Evolutionary conservation across 2,113 vertebrate species (phyloP).

Genomic region (Apodemus speciosus): DNA sequence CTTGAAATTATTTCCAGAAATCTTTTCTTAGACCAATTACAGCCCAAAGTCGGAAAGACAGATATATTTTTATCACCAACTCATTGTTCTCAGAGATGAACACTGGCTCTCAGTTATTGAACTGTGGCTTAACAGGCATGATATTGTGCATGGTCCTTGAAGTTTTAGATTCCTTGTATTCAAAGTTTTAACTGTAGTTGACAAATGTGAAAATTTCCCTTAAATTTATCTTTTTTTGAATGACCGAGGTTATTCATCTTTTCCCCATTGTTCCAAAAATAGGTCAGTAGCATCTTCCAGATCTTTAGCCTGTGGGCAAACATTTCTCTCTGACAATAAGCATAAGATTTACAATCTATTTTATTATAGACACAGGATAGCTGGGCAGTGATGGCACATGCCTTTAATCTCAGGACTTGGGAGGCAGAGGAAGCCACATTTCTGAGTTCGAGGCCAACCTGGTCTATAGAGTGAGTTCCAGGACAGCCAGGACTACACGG

Average conservation of each 20-base stretch:
- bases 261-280: slow-evolving; percentile 59
- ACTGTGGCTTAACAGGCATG: slow-evolving; percentile 20
- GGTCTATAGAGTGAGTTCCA: too few relatives aligned
- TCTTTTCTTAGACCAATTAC: background rate
- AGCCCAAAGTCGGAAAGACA: slow-evolving; percentile 52
- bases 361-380: slow-evolving; percentile 36
- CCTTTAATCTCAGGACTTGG: too few relatives aligned
- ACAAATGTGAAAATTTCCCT: slow-evolving; percentile 4
- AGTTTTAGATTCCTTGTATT: slow-evolving; percentile 56
- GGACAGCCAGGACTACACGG: too few relatives aligned
- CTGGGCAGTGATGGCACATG: too few relatives aligned
- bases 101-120: slow-evolving; percentile 29
- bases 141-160: slow-evolving; percentile 24
- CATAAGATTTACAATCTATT: background rate
- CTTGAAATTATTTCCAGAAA: slow-evolving; percentile 44
- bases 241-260: slow-evolving; percentile 36
- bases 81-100: slow-evolving; percentile 17
- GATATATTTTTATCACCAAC: slow-evolving; percentile 52
- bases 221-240: slow-evolving; percentile 50
- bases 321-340: slow-evolving; percentile 46
- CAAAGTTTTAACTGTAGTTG: slow-evolving; percentile 55
- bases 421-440: too few relatives aligned
- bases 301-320: slow-evolving; percentile 22
- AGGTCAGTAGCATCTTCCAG: slow-evolving; percentile 30
- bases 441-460: too few relatives aligned